phyloP scores from a whole-genome alignment of 2,797 vertebrate genomes.

The Xiphorhynchus erythropygius region DNA sequence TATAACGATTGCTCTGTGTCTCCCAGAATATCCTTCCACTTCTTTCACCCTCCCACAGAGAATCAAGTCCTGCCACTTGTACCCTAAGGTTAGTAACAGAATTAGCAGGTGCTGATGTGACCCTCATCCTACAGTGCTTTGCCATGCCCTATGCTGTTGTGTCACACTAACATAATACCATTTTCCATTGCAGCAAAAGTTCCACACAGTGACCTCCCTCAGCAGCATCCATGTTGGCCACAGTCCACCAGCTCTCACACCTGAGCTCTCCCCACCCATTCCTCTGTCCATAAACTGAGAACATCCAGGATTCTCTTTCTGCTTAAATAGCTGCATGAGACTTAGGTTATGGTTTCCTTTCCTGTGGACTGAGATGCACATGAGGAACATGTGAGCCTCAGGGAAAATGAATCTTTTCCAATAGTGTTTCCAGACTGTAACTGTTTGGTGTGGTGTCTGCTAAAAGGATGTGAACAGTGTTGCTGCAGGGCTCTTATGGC shows the following conservation, averaged over 20 bases:
- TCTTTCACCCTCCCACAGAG: background rate
- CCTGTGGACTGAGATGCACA: background rate
- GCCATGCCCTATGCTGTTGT: rapidly evolving
- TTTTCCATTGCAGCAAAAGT: background rate
- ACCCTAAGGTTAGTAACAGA: background rate
- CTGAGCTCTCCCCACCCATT: background rate
- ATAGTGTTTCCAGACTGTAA: background rate
- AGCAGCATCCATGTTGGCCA: background rate
- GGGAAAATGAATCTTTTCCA: background rate
- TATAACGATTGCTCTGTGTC: background rate
- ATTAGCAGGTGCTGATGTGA: background rate
- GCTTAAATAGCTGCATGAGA: background rate
- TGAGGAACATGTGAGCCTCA: background rate
- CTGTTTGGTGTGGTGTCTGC: background rate
- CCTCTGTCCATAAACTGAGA: background rate
- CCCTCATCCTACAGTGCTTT: background rate
- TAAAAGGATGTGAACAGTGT: background rate
- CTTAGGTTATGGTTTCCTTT: background rate
- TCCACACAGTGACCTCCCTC: background rate
- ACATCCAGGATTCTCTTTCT: background rate
- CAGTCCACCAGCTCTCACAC: background rate
- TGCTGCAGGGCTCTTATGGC: background rate
- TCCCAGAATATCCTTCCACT: background rate
- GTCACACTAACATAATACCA: background rate
- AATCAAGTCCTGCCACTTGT: background rate